Evolutionary conservation across 2,888 invertebrate genomes (phyloP).

Genomic region (Drosophila greeni): DNA sequence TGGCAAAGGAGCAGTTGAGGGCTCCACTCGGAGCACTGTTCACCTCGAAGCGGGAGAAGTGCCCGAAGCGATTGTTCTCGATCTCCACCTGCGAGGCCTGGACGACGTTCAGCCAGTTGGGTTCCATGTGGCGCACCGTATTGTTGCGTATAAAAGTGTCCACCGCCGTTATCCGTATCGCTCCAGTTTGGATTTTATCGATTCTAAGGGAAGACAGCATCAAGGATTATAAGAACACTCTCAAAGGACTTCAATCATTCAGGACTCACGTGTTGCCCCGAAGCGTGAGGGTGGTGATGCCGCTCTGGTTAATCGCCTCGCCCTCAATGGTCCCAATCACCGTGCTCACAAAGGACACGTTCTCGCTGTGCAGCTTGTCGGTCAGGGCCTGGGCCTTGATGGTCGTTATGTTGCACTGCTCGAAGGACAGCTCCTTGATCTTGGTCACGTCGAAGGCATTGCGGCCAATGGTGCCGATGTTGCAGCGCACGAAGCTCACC

Average conservation of each 20-base stretch:
- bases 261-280: conserved; percentile 72
- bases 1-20: conserved; percentile 72
- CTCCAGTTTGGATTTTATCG: conserved; percentile 72
- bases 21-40: conserved; percentile 29
- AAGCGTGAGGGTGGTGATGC: conserved; percentile 75
- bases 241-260: rapidly evolving
- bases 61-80: conserved; percentile 60
- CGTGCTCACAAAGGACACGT: conserved; percentile 75
- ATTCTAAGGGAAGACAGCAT: conserved; percentile 63
- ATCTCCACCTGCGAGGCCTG: conserved; percentile 73
- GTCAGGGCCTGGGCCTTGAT: conserved; percentile 76
- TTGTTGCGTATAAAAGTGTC: conserved; percentile 74
- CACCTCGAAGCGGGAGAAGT: conserved; percentile 11
- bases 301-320: conserved; percentile 77
- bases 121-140: conserved; percentile 66
- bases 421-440: conserved; percentile 75
- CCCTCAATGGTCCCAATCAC: conserved; percentile 76
- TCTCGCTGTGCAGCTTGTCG: conserved; percentile 74
- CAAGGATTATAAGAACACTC: too few relatives aligned
- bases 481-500: conserved; percentile 73
- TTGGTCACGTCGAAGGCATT: conserved; percentile 77
- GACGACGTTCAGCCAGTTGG: conserved; percentile 75
- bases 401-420: conserved; percentile 72
- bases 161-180: conserved; percentile 74
- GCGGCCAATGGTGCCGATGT: conserved; percentile 70